Evolutionary conservation across 2,113 vertebrate species (phyloP).

Genomic region (Mus spicilegus): DNA sequence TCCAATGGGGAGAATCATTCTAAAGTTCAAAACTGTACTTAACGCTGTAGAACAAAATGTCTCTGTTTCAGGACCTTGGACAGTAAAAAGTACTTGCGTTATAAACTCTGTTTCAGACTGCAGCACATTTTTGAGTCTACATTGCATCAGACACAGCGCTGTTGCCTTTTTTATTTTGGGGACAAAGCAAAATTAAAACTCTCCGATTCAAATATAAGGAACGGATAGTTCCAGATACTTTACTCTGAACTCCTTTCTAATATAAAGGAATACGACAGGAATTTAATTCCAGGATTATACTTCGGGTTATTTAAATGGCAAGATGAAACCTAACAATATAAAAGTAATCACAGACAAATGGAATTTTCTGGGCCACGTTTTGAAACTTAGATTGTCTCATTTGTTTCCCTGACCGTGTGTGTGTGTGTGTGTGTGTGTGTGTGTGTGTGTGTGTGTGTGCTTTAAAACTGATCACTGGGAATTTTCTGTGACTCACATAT

Average conservation of each 20-base stretch:
- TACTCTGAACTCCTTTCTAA: slow-evolving; percentile 41
- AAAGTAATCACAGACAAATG: neutral
- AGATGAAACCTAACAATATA: slow-evolving; percentile 1
- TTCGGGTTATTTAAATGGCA: slow-evolving; percentile 12
- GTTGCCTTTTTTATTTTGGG: neutral
- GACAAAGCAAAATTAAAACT: slow-evolving; percentile 19
- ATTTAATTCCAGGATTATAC: neutral
- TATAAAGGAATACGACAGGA: slow-evolving; percentile 19
- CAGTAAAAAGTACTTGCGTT: slow-evolving; percentile 57
- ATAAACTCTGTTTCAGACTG: neutral
- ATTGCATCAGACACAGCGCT: neutral
- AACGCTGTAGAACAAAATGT: accelerated
- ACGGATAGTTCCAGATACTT: neutral
- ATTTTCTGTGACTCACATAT: slow-evolving; percentile 6
- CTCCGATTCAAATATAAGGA: neutral
- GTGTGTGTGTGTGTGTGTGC: too few species aligned
- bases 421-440: too few species aligned
- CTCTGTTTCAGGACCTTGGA: slow-evolving; percentile 85
- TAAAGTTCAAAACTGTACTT: neutral
- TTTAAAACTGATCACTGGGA: neutral
- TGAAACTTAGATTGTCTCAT: slow-evolving; percentile 21
- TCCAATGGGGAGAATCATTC: neutral
- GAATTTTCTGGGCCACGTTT: neutral
- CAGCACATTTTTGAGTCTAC: neutral
- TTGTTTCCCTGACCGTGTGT: neutral